Percentiles rank a stretch among this genome's conserved stretches.
phyloP scores from a whole-genome alignment of 2,113 vertebrate genomes.

The Oncorhynchus tshawytscha region DNA sequence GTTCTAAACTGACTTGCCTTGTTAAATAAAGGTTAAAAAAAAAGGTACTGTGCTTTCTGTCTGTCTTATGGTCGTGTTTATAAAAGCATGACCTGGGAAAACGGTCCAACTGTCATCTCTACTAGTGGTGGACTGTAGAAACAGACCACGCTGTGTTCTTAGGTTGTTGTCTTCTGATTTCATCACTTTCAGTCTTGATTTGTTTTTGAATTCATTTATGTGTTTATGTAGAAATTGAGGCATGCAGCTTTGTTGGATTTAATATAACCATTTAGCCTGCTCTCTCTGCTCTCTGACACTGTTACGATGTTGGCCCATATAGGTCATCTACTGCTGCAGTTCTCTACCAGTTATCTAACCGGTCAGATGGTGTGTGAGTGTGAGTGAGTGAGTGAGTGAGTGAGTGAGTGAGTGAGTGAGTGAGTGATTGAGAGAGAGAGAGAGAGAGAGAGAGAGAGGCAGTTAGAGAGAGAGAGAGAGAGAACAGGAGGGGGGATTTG shows the following conservation, averaged over 20 bases:
- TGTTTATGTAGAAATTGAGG: background rate
- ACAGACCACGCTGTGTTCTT: too few relatives aligned
- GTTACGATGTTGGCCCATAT: too few relatives aligned
- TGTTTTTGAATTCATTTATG: too few relatives aligned
- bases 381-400: background rate
- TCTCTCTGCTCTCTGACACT: too few relatives aligned
- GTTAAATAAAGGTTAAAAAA: too few relatives aligned
- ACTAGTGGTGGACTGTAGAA: too few relatives aligned
- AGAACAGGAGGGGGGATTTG: background rate
- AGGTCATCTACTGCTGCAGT: background rate
- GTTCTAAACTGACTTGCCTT: too few relatives aligned
- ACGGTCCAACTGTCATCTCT: background rate
- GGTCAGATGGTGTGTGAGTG: constrained; percentile 52
- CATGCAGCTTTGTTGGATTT: background rate
- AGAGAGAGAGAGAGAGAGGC: background rate
- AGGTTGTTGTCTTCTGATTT: too few relatives aligned
- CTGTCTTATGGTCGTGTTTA: too few relatives aligned
- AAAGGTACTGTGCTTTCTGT: too few relatives aligned
- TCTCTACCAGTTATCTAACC: constrained; percentile 18
- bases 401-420: background rate
- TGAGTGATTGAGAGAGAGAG: background rate
- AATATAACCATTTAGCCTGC: background rate
- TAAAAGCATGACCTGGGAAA: background rate
- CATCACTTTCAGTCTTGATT: too few relatives aligned
- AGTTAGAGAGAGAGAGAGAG: background rate